Evolutionary conservation across 2,113 vertebrate genomes (phyloP).

Genomic region (Atractosteus spatula): DNA sequence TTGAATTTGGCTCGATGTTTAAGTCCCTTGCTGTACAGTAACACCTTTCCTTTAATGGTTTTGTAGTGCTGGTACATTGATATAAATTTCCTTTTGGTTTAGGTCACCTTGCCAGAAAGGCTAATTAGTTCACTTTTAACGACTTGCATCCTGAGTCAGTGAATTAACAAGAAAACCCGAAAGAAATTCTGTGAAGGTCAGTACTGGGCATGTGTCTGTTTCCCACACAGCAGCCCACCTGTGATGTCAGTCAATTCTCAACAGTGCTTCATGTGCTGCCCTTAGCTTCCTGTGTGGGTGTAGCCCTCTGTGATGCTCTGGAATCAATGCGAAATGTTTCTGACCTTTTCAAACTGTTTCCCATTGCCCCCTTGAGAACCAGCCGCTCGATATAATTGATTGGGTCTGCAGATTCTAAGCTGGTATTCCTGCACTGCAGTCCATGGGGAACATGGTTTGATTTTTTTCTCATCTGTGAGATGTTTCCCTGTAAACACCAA

Average conservation of each 20-base stretch:
- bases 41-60: too few species aligned
- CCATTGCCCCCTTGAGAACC: background rate
- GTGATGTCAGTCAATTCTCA: background rate
- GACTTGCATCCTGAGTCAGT: background rate
- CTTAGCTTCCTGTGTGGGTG: constrained; percentile 7
- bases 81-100: too few species aligned
- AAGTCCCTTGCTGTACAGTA: too few species aligned
- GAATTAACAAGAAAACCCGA: background rate
- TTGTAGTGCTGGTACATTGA: too few species aligned
- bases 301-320: background rate
- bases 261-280: background rate
- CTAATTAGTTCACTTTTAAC: background rate
- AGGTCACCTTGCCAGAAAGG: background rate
- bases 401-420: too few species aligned
- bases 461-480: too few species aligned
- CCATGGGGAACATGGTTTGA: too few species aligned
- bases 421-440: too few species aligned
- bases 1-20: too few species aligned
- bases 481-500: too few species aligned
- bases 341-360: background rate
- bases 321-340: background rate
- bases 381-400: background rate
- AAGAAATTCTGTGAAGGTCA: background rate
- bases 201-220: background rate
- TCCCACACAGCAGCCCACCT: background rate